phyloP scores from a whole-genome alignment of 2,888 invertebrate genomes.

The Atethmia centrago region DNA sequence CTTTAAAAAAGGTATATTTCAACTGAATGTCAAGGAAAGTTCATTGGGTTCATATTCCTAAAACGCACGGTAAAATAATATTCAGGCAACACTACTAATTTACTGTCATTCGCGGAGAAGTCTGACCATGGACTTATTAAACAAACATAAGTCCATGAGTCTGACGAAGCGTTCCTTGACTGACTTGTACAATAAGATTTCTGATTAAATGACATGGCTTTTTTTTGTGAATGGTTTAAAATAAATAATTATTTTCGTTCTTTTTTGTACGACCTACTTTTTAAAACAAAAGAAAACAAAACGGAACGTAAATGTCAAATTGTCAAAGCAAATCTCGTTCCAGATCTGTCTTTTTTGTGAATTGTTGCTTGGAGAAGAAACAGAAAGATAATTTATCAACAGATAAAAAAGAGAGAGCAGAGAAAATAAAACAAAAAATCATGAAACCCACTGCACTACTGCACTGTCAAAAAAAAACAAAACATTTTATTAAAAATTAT shows the following conservation, averaged over 20 bases:
- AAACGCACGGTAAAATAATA: neutral
- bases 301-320: constrained; percentile 29
- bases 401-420: constrained; percentile 5
- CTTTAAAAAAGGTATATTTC: neutral
- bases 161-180: neutral
- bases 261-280: neutral
- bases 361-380: constrained; percentile 1
- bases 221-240: neutral
- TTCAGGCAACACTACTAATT: constrained; percentile 34
- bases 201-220: too few species aligned
- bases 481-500: neutral
- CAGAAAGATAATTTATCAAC: neutral
- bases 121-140: too few species aligned
- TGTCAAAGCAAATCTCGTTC: neutral
- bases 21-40: constrained; percentile 10
- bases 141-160: too few species aligned
- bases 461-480: constrained; percentile 37
- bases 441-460: too few species aligned
- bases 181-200: neutral
- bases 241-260: too few species aligned
- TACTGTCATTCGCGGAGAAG: neutral
- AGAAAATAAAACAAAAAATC: neutral
- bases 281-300: neutral
- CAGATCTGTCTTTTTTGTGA: neutral
- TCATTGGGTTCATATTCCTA: constrained; percentile 13